These are phyloP conservation scores for Crax fasciolata DNA, from an alignment of 2,797 vertebrate genomes.

Conservation along the genomic window DNA sequence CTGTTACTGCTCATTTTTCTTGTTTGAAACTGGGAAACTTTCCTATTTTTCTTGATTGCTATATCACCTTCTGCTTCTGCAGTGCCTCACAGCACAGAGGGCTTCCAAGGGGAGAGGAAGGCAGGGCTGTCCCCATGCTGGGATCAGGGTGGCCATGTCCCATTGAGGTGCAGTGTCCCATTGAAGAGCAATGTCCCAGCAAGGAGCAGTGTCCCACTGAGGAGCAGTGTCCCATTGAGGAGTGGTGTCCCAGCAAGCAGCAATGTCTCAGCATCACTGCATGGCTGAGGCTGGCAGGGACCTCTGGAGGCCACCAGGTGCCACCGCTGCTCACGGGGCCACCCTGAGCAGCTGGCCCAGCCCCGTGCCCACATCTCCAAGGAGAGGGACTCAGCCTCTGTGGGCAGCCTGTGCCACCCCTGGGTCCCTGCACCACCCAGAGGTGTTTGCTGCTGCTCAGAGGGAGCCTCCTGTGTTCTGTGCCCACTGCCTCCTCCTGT, in stretches of 20 bases:
- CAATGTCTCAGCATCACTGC: not conserved
- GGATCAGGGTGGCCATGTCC: not conserved
- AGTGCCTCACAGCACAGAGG: not conserved
- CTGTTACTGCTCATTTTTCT: not conserved
- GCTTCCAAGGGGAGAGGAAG: not conserved
- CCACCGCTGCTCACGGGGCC: not conserved
- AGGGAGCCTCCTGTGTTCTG: not conserved
- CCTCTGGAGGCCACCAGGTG: not conserved
- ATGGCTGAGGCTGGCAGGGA: not conserved
- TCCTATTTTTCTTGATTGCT: slow-evolving; percentile 8
- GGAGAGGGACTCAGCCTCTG: too few relatives aligned
- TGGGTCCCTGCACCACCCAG: too few relatives aligned
- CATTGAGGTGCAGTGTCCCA: not conserved
- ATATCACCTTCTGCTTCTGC: slow-evolving; percentile 54
- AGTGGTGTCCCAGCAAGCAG: too few relatives aligned
- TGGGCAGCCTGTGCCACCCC: too few relatives aligned
- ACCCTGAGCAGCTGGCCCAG: not conserved
- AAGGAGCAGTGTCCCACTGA: too few relatives aligned
- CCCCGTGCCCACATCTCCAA: not conserved
- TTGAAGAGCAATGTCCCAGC: too few relatives aligned
- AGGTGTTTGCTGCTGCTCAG: too few relatives aligned
- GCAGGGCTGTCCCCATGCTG: not conserved
- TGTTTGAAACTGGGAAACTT: not conserved
- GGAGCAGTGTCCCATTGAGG: not conserved
- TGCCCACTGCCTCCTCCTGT: not conserved